Percentiles rank a stretch among this genome's conserved stretches.
Evolutionary conservation across 1,140 invertebrate genomes (phyloP).

Genomic region (Phthorimaea operculella): DNA sequence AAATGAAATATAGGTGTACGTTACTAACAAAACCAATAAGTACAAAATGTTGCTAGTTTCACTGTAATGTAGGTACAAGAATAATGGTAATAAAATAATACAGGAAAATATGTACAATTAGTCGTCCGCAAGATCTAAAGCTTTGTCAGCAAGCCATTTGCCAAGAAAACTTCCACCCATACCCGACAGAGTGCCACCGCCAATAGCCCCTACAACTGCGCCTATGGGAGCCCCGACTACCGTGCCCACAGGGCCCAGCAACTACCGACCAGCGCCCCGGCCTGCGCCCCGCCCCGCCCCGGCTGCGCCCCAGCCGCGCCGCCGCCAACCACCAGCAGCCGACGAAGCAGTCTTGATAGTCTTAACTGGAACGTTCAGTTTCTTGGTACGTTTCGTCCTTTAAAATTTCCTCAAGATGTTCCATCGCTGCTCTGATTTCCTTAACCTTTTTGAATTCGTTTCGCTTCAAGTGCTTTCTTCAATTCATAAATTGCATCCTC

Average conservation of each 20-base stretch:
- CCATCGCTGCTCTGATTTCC: constrained; percentile 8
- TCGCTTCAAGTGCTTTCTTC: constrained; percentile 7
- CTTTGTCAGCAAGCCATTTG: constrained; percentile 7
- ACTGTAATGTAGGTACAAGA: no score
- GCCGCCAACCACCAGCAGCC: constrained; percentile 5
- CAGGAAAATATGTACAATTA: no score
- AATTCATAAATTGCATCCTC: constrained; percentile 3
- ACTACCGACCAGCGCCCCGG: constrained; percentile 4
- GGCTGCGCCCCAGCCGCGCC: constrained; percentile 6
- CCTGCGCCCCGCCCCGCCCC: constrained; percentile 8
- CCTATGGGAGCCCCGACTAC: constrained; percentile 7
- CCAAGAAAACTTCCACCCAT: constrained; percentile 6
- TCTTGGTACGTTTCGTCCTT: constrained; percentile 7
- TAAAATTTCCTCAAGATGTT: constrained; percentile 9
- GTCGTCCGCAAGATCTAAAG: no score
- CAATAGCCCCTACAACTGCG: constrained; percentile 4
- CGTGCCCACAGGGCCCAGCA: constrained; percentile 5
- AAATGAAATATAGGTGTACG: no score
- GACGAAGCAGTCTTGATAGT: constrained; percentile 9
- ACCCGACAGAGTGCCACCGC: constrained; percentile 5
- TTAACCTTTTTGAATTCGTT: constrained; percentile 5
- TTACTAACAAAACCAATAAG: no score
- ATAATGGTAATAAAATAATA: no score
- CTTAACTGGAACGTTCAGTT: constrained; percentile 7
- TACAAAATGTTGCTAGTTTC: no score